Percentiles rank a stretch among this genome's conserved stretches.
Conservation (phyloP, 2,888 invertebrate genomes). For the Chrysolina haemoptera region DNA sequence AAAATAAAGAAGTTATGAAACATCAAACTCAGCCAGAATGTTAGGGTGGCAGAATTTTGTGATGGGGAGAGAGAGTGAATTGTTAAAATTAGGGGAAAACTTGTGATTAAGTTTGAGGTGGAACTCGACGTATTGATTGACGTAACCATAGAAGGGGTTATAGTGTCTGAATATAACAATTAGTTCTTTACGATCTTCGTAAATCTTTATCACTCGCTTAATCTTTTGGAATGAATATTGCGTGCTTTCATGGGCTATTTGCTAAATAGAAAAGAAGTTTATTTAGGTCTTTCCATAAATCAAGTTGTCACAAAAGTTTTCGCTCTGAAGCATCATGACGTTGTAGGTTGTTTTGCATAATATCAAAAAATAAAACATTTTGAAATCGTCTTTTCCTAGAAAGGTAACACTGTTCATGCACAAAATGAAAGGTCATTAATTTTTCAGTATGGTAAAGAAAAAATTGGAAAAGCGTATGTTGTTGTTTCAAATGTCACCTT, state of each 20-base stretch:
- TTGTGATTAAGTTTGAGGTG: not conserved
- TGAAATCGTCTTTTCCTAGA: too few relatives aligned
- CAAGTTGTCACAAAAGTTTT: conserved; percentile 3
- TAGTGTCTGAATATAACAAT: conserved; percentile 5
- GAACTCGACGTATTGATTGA: not conserved
- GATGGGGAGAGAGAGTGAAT: too few relatives aligned
- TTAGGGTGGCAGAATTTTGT: too few relatives aligned
- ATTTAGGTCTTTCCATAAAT: conserved; percentile 11
- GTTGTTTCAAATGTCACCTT: too few relatives aligned
- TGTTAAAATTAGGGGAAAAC: too few relatives aligned
- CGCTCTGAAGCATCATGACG: not conserved
- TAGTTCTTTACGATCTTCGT: conserved; percentile 11
- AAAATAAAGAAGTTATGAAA: too few relatives aligned
- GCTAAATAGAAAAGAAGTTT: conserved; percentile 19
- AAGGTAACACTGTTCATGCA: too few relatives aligned
- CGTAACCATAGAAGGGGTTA: not conserved
- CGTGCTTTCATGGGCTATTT: conserved; percentile 8
- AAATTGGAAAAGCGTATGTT: too few relatives aligned
- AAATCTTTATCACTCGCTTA: conserved; percentile 1
- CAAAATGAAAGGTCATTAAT: too few relatives aligned
- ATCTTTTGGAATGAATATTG: conserved; percentile 15
- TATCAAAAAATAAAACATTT: not conserved
- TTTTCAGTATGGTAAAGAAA: too few relatives aligned
- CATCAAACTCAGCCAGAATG: too few relatives aligned
- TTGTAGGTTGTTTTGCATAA: not conserved